phyloP scores from a whole-genome alignment of 2,113 vertebrate species.

The Pseudorectes ferrugineus region DNA sequence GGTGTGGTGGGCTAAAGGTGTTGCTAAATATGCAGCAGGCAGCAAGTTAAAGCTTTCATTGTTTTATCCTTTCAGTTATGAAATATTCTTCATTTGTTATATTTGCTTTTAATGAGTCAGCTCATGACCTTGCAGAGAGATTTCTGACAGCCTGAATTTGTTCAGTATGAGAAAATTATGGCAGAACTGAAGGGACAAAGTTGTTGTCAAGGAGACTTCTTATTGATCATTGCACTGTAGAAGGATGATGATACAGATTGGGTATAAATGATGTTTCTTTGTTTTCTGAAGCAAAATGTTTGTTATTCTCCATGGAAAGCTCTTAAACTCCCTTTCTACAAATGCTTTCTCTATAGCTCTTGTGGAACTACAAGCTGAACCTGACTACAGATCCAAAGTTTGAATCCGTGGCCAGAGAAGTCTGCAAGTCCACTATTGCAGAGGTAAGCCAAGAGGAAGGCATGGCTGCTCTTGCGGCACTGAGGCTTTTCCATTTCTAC shows the following conservation, averaged over 20 bases:
- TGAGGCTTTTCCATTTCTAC: neutral
- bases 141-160: neutral
- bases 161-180: neutral
- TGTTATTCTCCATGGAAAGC: neutral
- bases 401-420: constrained; percentile 92
- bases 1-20: neutral
- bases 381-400: constrained; percentile 95
- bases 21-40: neutral
- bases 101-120: neutral
- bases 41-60: neutral
- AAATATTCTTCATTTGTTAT: neutral
- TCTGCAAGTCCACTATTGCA: constrained; percentile 90
- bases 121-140: neutral
- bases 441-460: constrained; percentile 75
- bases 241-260: neutral
- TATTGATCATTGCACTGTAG: neutral
- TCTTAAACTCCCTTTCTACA: neutral
- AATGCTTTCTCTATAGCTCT: constrained; percentile 70
- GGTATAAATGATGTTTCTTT: neutral
- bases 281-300: neutral
- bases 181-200: neutral
- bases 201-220: constrained; percentile 2
- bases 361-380: constrained; percentile 98
- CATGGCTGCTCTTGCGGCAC: neutral
- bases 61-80: neutral